These are phyloP conservation scores for Scaptomyza pallida DNA, from an alignment of 1,140 invertebrate species.

Conservation along the genomic window DNA sequence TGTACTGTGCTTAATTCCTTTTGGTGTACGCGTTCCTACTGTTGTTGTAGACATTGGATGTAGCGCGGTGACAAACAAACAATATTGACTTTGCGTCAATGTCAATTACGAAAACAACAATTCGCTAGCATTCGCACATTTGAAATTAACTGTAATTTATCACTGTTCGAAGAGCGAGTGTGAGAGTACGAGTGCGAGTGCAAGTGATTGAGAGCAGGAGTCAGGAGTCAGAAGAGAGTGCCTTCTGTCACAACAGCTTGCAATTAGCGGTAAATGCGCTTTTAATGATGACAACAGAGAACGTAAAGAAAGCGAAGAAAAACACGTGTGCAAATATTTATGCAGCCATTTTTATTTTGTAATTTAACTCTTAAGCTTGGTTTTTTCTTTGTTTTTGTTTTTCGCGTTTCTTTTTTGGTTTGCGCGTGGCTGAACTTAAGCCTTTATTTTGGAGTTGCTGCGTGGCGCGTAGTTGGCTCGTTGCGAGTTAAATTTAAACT, in stretches of 20 bases:
- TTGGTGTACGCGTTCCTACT: slow-evolving; percentile 15
- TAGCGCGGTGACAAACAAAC: slow-evolving; percentile 38
- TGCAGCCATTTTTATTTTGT: slow-evolving; percentile 51
- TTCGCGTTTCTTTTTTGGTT: slow-evolving; percentile 15
- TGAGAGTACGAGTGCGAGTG: background rate
- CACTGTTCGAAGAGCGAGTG: slow-evolving; percentile 21
- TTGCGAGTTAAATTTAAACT: slow-evolving; percentile 81
- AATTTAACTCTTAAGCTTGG: background rate
- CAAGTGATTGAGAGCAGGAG: background rate
- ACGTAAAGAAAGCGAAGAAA: background rate
- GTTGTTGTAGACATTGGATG: slow-evolving; percentile 62
- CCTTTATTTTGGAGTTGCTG: slow-evolving; percentile 21
- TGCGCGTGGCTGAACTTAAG: slow-evolving; percentile 23
- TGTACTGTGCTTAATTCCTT: slow-evolving; percentile 10
- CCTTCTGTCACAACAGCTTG: slow-evolving; percentile 12
- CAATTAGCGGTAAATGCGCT: slow-evolving; percentile 67
- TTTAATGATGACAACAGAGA: slow-evolving; percentile 70
- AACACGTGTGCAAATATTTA: slow-evolving; percentile 66
- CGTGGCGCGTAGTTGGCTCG: slow-evolving; percentile 58
- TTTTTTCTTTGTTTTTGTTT: slow-evolving; percentile 30
- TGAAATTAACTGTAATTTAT: slow-evolving; percentile 61
- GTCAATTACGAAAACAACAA: slow-evolving; percentile 46
- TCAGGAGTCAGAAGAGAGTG: no score
- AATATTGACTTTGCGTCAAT: slow-evolving; percentile 74
- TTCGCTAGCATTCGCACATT: slow-evolving; percentile 42